phyloP scores from a whole-genome alignment of 1,140 invertebrate species.

The Solenopsis fugax region DNA sequence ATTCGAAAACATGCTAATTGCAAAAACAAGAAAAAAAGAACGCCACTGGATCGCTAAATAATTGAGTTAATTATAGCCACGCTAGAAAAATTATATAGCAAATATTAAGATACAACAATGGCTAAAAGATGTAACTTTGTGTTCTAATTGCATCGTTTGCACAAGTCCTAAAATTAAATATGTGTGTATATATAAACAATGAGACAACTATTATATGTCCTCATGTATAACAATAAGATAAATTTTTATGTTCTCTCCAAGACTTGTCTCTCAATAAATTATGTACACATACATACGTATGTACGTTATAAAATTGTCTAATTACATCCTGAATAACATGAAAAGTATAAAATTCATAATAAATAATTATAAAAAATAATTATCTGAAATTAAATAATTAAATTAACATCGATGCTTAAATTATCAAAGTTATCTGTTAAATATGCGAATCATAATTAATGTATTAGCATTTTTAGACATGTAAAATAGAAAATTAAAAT shows the following conservation, averaged over 20 bases:
- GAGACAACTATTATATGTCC: neutral
- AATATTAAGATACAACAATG: slow-evolving; percentile 35
- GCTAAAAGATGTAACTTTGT: slow-evolving; percentile 26
- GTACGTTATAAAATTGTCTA: neutral
- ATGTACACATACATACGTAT: neutral
- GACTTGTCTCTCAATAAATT: slow-evolving; percentile 10
- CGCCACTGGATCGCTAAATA: neutral
- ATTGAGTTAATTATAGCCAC: slow-evolving; percentile 33
- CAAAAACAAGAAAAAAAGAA: slow-evolving; percentile 31
- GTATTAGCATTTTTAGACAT: neutral
- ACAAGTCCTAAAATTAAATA: slow-evolving; percentile 23
- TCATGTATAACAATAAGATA: neutral
- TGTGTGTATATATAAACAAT: neutral
- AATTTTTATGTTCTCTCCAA: neutral
- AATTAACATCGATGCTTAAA: slow-evolving; percentile 1
- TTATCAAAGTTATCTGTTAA: slow-evolving; percentile 5
- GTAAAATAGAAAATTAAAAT: slow-evolving; percentile 3
- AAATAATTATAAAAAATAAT: neutral
- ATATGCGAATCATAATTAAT: neutral
- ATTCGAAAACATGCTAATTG: slow-evolving; percentile 7
- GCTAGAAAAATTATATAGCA: slow-evolving; percentile 25
- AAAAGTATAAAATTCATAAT: slow-evolving; percentile 2
- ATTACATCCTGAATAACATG: neutral
- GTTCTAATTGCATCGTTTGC: slow-evolving; percentile 20
- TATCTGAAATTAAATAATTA: neutral